A percentile compares a stretch with the other conserved stretches of the same genome.
Evolutionary conservation across 2,888 invertebrate species (phyloP).

Genomic region (Sinohyriopsis cumingii): DNA sequence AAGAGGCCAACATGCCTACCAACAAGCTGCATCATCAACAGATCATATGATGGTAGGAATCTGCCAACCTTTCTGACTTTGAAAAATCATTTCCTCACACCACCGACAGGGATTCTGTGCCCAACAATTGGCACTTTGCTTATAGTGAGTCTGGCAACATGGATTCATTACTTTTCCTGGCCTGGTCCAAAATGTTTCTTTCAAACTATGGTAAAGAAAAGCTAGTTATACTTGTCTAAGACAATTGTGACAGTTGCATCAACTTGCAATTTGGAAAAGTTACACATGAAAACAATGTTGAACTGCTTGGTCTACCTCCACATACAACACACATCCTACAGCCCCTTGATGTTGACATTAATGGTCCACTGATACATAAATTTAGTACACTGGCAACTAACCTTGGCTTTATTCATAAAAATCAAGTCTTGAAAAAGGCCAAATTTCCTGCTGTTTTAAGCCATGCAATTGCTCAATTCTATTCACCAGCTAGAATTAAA

Average conservation of each 20-base stretch:
- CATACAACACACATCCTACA: conserved; percentile 10
- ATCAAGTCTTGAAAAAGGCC: no score
- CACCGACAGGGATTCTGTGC: conserved; percentile 11
- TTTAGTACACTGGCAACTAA: no score
- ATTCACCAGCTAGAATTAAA: no score
- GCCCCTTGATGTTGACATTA: conserved; percentile 7
- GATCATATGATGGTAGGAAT: conserved; percentile 11
- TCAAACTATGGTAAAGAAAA: neutral
- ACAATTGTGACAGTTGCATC: conserved; percentile 16
- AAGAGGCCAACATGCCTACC: neutral
- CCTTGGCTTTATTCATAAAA: no score
- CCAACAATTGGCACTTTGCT: conserved; percentile 1
- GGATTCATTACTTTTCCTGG: conserved; percentile 5
- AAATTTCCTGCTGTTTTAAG: no score
- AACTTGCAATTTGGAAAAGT: neutral
- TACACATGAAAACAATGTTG: neutral
- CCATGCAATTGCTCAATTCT: no score
- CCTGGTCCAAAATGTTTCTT: conserved; percentile 12
- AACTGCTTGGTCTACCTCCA: conserved; percentile 13
- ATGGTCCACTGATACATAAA: conserved; percentile 3
- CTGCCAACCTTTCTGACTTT: conserved; percentile 17
- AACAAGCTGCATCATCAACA: conserved; percentile 1
- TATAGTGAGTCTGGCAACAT: conserved; percentile 15
- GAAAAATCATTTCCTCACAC: neutral
- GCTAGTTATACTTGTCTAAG: neutral